These are phyloP conservation scores for Brachyptera risi DNA, from an alignment of 2,888 invertebrate genomes.

Conservation along the genomic window DNA sequence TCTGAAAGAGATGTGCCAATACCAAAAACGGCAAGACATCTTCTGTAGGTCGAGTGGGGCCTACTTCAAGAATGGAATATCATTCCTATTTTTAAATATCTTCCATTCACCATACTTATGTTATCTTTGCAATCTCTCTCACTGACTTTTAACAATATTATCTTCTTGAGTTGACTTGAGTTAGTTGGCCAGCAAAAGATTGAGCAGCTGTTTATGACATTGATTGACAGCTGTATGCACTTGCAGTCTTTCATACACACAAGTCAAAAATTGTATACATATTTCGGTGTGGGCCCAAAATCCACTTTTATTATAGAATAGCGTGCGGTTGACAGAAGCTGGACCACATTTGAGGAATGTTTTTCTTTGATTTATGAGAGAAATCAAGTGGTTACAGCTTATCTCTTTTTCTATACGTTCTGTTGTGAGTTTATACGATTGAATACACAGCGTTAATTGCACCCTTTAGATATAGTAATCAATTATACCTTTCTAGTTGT, in stretches of 20 bases:
- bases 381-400: too few relatives aligned
- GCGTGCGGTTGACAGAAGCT: not conserved
- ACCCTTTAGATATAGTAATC: too few relatives aligned
- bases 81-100: not conserved
- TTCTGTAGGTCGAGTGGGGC: too few relatives aligned
- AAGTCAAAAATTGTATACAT: constrained; percentile 16
- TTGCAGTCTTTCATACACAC: not conserved
- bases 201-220: not conserved
- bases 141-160: constrained; percentile 7
- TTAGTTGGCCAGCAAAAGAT: not conserved
- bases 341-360: too few relatives aligned
- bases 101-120: constrained; percentile 4
- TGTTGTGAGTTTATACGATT: too few relatives aligned
- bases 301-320: not conserved
- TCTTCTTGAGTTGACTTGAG: not conserved
- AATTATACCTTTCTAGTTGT: too few relatives aligned
- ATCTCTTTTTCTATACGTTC: too few relatives aligned
- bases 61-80: not conserved
- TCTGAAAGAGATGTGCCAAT: too few relatives aligned
- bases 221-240: constrained; percentile 23
- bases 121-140: constrained; percentile 10
- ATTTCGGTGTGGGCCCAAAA: constrained; percentile 9
- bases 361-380: too few relatives aligned
- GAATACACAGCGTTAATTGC: too few relatives aligned
- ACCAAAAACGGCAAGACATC: too few relatives aligned